phyloP scores from a whole-genome alignment of 2,888 invertebrate genomes.

The Masnerella sp. region DNA sequence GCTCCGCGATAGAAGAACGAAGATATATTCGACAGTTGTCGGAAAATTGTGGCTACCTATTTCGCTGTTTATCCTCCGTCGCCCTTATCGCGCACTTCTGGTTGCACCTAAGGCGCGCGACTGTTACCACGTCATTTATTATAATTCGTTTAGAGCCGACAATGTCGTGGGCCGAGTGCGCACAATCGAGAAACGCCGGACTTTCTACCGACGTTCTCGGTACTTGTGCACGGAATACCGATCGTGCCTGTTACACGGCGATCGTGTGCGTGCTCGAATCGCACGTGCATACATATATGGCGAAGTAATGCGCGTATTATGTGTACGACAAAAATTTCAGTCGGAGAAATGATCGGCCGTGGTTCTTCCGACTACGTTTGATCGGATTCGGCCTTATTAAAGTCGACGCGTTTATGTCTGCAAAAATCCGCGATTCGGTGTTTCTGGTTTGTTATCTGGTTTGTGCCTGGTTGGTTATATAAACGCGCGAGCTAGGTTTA shows the following conservation, averaged over 20 bases:
- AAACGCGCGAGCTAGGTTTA: too few relatives aligned
- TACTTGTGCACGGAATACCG: conserved; percentile 49
- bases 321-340: conserved; percentile 29
- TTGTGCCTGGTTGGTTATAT: conserved; percentile 11
- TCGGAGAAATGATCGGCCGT: conserved; percentile 22
- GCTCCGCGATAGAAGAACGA: neutral
- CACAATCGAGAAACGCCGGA: conserved; percentile 57
- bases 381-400: conserved; percentile 22
- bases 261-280: conserved; percentile 44
- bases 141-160: conserved; percentile 57
- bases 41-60: conserved; percentile 29
- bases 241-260: conserved; percentile 43
- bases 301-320: conserved; percentile 38
- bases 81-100: conserved; percentile 50
- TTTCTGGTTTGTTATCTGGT: neutral
- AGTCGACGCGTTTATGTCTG: too few relatives aligned
- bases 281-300: conserved; percentile 29
- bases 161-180: conserved; percentile 52
- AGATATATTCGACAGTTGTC: conserved; percentile 9
- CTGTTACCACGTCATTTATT: conserved; percentile 59
- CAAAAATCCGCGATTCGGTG: neutral
- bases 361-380: conserved; percentile 6
- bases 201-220: conserved; percentile 53
- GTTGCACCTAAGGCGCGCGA: conserved; percentile 54
- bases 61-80: conserved; percentile 35